Base-by-base conservation (phyloP, 1,140 invertebrate genomes). In the Eumaeus atala region DNA sequence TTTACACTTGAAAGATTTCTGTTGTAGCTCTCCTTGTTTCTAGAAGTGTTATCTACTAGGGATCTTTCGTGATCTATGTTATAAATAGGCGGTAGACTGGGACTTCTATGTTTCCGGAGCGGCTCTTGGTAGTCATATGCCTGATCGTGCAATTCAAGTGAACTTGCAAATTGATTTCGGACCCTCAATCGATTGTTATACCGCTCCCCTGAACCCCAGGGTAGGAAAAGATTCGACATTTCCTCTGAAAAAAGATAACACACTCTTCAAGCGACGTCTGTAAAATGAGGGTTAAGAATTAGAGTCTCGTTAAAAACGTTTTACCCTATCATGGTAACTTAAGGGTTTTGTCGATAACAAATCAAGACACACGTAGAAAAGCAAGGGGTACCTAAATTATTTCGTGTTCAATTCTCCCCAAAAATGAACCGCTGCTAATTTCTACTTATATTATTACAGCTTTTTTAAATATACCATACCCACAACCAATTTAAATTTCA, bases 31-130 rank as follows among this genome's bases (percentile, higher is more conserved):
- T 68, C 67, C 34, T 62, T 76, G 69, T 34, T 54, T 56, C 59
- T 61, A 2, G 21, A 6, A 70, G 42, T 77, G 14, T 74, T 75
- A 33, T 82, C 77, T 58, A 65, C 68, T 35, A 33, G 7, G 47
- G 59, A 64, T 66, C 77, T 0, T 74, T 62, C 68, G 11, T 61
- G 50, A 18, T 89, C 86, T 47, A 85, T 84, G 51, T 75, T 86
- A 48, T 88, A 87, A 56, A 91, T 91, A 0, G 91, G 91, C 0
- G 90, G 90, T 17, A 91, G 61, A 59, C 90, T 91, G 1, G 90
- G 90, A 61, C 90, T 91, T 62, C 90, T 76, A 63, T 86, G 86
- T 37, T 88, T 69, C 53, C 84, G 77, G 40, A 70, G 70, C 7
- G 77, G 70, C 12, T 88, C 79, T 53, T 81, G 79, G 18, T 87